These are phyloP conservation scores for Synergus umbraculus DNA, from an alignment of 2,888 invertebrate species.

Conservation along the genomic window DNA sequence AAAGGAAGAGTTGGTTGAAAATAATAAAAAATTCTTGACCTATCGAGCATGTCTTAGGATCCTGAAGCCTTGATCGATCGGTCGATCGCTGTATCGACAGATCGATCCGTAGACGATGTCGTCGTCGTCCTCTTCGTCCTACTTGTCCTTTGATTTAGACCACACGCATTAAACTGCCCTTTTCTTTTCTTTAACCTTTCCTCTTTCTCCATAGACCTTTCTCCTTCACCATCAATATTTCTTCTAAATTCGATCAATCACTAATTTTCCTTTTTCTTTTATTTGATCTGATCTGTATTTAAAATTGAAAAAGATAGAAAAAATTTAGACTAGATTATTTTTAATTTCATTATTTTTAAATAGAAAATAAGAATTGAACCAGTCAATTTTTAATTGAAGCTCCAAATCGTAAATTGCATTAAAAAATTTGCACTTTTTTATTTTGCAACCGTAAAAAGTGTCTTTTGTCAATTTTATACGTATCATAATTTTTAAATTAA, in stretches of 20 bases:
- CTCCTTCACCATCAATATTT: slow-evolving; percentile 20
- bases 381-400: too few species aligned
- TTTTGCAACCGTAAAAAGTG: background rate
- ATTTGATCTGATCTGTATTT: too few species aligned
- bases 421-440: background rate
- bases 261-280: background rate
- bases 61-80: slow-evolving; percentile 57
- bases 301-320: too few species aligned
- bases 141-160: slow-evolving; percentile 67
- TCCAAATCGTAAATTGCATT: too few species aligned
- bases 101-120: slow-evolving; percentile 61
- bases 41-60: slow-evolving; percentile 59
- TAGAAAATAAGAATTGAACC: too few species aligned
- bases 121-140: slow-evolving; percentile 67
- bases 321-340: too few species aligned
- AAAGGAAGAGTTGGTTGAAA: slow-evolving; percentile 58
- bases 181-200: slow-evolving; percentile 57
- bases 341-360: too few species aligned
- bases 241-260: slow-evolving; percentile 29
- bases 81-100: slow-evolving; percentile 69
- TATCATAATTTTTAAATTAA: background rate
- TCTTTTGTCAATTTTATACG: background rate
- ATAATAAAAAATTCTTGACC: slow-evolving; percentile 62
- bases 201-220: slow-evolving; percentile 48
- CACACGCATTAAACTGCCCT: slow-evolving; percentile 70